A percentile compares a stretch with the other conserved stretches of the same genome.
phyloP scores from a whole-genome alignment of 2,797 vertebrate species.

The Sebastes hopkinsi region DNA sequence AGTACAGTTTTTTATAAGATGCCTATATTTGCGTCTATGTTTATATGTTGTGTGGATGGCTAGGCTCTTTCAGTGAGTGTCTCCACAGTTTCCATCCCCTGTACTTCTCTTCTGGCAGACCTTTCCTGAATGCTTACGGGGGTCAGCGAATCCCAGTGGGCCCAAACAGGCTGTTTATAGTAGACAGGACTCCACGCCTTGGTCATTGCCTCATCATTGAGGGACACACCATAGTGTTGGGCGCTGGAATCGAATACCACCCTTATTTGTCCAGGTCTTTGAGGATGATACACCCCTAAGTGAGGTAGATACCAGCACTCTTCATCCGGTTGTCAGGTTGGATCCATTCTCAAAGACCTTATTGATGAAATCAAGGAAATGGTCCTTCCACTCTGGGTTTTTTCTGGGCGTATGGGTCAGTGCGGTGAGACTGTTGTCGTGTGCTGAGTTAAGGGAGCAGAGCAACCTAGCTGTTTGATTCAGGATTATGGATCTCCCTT shows the following conservation, averaged over 20 bases:
- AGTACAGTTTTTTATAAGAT: background rate
- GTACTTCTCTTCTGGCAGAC: background rate
- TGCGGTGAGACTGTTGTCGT: background rate
- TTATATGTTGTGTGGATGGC: background rate
- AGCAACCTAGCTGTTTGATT: too few relatives aligned
- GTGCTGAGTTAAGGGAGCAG: background rate
- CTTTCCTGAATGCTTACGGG: background rate
- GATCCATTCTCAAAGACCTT: too few relatives aligned
- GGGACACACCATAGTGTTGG: background rate
- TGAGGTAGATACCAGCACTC: background rate
- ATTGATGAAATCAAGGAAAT: background rate
- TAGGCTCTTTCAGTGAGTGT: background rate
- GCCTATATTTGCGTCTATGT: background rate
- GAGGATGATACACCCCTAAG: background rate
- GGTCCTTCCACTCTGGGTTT: background rate
- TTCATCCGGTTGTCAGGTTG: background rate
- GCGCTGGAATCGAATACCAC: background rate
- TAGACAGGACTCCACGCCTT: background rate
- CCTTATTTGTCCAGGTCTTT: background rate
- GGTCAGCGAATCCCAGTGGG: background rate
- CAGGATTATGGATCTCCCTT: too few relatives aligned
- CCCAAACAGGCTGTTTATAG: too few relatives aligned
- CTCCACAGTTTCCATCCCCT: too few relatives aligned
- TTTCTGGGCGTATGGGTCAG: background rate
- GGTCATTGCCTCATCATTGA: background rate